Evolutionary conservation across 2,888 invertebrate species (phyloP), one percentile per base, ranked within the genome.

Genomic region (Cetonia aurata): DNA sequence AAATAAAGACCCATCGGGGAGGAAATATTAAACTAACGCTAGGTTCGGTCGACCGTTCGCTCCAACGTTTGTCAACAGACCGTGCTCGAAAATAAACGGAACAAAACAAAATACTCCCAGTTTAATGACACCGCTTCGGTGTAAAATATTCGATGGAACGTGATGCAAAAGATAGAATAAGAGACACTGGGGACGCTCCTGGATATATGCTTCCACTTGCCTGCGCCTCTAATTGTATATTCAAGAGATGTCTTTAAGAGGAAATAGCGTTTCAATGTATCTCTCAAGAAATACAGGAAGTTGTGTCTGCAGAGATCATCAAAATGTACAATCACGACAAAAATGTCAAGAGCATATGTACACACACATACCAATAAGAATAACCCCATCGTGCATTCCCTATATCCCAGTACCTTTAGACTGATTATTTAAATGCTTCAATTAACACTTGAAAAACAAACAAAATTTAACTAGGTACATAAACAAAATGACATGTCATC

Each of bases 211-310:
- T 13, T 13, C 15, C 12, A 48, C 13, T 31, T 12, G 8, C 33
- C 31, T 56, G 55, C 33, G 55, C 76, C 79, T 37, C 37, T 81
- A 81, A 81, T 82, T 82, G 81, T 77, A 78, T 69, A 83, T 83
- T 81, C 83, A 71, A 75, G 75, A 78, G 80, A 80, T 75, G 80
- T 74, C 75, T 76, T 76, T 73, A 74, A 79, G 79, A 83, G 83
- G 82, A 83, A 83, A 79, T 78, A 77, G 77, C 79, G 80, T 81
- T 81, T 80, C 78, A 79, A 81, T 78, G 72, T 76, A 53, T 72
- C 73, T 68, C 71, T 73, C 71, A 73, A 76, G 75, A 68, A 74
- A 71, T 73, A 77, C 77, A 77, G 80, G 80, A 80, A 80, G 78
- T 79, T 74, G 71, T 73, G 79, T 79, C 78, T 79, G 79, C 76